Evolutionary conservation across 1,140 invertebrate species (phyloP), one percentile per base, ranked within the genome.

Genomic region (Archegozetes longisetosus): DNA sequence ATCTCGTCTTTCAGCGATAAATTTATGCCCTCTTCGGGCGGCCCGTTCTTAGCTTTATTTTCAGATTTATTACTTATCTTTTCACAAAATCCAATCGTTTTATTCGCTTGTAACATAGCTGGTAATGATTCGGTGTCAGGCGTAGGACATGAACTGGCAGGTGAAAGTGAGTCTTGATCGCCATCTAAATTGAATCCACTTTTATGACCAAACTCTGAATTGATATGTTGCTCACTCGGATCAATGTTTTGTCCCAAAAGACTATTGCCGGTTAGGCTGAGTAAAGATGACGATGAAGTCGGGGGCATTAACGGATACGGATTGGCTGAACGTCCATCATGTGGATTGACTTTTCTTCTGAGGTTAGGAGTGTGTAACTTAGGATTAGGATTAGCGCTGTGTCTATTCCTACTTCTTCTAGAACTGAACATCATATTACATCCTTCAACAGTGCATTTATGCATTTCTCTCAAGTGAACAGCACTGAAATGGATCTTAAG

Each of bases 371-470:
- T 95, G 73, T 99, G 95, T 3, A 98, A 75, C 72, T 98, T 98
- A 0, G 95, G 94, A 75, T 99, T 98, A 0, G 92, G 93, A 73
- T 98, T 98, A 6, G 93, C 91, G 71, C 87, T 92, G 72, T 98
- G 95, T 1, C 95, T 79, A 70, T 98, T 98, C 27, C 94, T 77
- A 23, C 90, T 95, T 60, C 95, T 77, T 63, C 94, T 78, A 14
- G 91, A 96, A 71, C 91, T 96, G 71, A 99, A 98, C 88, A 96
- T 95, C 89, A 97, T 98, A 70, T 88, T 96, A 74, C 95, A 99
- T 0, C 95, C 94, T 68, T 92, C 86, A 0, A 98, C 91, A 0
- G 93, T 96, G 71, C 95, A 99, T 71, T 92, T 93, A 73, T 99
- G 95, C 94, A 98, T 98, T 76, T 99, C 96, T 22, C 90, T 81